phyloP scores from a whole-genome alignment of 2,888 invertebrate genomes.

The Archaeoteleia sp. region DNA sequence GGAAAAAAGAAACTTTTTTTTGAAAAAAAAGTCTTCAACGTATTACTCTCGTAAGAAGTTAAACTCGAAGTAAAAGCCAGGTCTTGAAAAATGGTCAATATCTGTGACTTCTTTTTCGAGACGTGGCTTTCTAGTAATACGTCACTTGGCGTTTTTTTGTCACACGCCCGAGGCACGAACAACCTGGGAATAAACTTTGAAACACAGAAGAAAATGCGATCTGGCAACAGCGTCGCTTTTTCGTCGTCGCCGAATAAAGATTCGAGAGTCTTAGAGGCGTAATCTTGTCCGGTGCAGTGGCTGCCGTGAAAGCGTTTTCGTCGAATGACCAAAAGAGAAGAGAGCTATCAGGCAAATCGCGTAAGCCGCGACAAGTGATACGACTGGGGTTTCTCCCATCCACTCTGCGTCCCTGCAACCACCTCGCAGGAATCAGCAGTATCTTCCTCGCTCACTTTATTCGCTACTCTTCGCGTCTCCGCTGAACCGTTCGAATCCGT shows the following conservation, averaged over 20 bases:
- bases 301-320: neutral
- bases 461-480: constrained; percentile 62
- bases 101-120: constrained; percentile 32
- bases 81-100: constrained; percentile 23
- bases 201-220: too few species aligned
- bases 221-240: constrained; percentile 18
- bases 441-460: constrained; percentile 60
- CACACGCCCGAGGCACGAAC: constrained; percentile 10
- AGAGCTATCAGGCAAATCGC: constrained; percentile 12
- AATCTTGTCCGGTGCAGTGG: neutral
- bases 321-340: neutral
- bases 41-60: too few species aligned
- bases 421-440: constrained; percentile 47
- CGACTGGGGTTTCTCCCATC: constrained; percentile 41
- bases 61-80: constrained; percentile 9
- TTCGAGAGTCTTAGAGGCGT: too few species aligned
- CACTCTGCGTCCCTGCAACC: constrained; percentile 8
- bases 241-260: neutral
- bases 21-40: too few species aligned
- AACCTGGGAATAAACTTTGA: too few species aligned
- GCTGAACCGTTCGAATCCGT: constrained; percentile 63
- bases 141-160: constrained; percentile 15
- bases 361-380: constrained; percentile 28
- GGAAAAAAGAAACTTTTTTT: too few species aligned
- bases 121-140: constrained; percentile 25